Evolutionary conservation across 2,888 invertebrate genomes (phyloP).

Genomic region (Furcula furcula): DNA sequence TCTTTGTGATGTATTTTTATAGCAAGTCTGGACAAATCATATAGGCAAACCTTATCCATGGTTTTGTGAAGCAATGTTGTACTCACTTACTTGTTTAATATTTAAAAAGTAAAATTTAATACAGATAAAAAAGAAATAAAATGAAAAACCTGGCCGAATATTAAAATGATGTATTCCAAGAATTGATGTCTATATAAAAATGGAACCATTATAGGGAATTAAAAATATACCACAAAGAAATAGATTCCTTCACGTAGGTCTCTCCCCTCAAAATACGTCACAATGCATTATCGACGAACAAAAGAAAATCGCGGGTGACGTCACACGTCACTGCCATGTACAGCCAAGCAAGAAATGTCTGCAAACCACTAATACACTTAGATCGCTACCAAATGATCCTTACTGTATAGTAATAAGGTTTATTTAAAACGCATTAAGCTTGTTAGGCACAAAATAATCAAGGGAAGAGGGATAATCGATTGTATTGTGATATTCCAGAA

Average conservation of each 20-base stretch:
- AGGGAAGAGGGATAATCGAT: slow-evolving; percentile 40
- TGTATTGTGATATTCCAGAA: slow-evolving; percentile 35
- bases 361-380: background rate
- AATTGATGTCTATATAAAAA: slow-evolving; percentile 1
- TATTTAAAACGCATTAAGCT: too few relatives aligned
- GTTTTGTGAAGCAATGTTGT: too few relatives aligned
- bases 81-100: too few relatives aligned
- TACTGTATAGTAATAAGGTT: slow-evolving; percentile 6
- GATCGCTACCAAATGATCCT: slow-evolving; percentile 3
- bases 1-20: too few relatives aligned
- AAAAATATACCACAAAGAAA: slow-evolving; percentile 26
- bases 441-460: slow-evolving; percentile 16
- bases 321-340: slow-evolving; percentile 49
- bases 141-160: too few relatives aligned
- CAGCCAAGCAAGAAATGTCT: slow-evolving; percentile 12
- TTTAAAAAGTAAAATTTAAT: too few relatives aligned
- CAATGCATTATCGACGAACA: slow-evolving; percentile 49
- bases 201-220: slow-evolving; percentile 25
- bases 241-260: slow-evolving; percentile 15
- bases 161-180: too few relatives aligned
- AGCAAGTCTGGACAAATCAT: too few relatives aligned
- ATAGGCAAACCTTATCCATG: too few relatives aligned
- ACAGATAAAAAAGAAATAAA: too few relatives aligned
- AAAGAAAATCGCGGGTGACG: slow-evolving; percentile 56
- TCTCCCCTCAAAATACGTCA: slow-evolving; percentile 37